Evolutionary conservation across 92 coral and sea anemone species (phyloP), one percentile per base, ranked within the genome.

Genomic region (Diadumene lineata): DNA sequence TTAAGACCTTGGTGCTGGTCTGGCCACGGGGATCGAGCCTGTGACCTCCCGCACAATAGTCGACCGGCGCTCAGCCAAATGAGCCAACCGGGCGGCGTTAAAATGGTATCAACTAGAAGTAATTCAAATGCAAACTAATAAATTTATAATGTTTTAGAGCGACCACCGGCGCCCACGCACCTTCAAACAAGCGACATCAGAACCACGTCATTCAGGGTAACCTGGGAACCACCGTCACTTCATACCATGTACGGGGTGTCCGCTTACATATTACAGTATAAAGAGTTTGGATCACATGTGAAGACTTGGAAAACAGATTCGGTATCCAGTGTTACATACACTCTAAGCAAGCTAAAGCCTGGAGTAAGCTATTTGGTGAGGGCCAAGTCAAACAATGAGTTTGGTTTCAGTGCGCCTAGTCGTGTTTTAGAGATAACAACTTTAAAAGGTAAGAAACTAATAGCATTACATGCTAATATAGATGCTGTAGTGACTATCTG

Each of bases 211-310:
- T 91, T 85, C 19, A 32, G 56, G 7, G 73, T 90, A 22, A 48
- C 56, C 30, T 90, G 96, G 96, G 46, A 79, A 1, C 88, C 89
- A 0, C 96, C 96, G 32, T 85, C 83, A 30, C 84, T 90, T 18
- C 79, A 82, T 56, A 66, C 70, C 0, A 72, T 86, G 96, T 90
- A 82, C 81, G 78, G 76, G 11, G 85, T 90, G 11, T 72, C 66
- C n/a, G 44, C 65, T 4, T 90, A 90, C 64, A 79, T 69, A 0
- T 66, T 90, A 16, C 88, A 90, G 68, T 72, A 74, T 64, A 90
- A 80, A 57, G 77, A 76, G 74, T 86, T 90, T 69, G 89, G 82
- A 19, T 60, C 62, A 25, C 55, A 56, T 28, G 46, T 70, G n/a
- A 18, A 62, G 1, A 79, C 60, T 21, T 90, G 96, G 91, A 64